A percentile compares a stretch with the other conserved stretches of the same genome.
These are phyloP conservation scores for Agrenia bidenticulata DNA, from an alignment of 2,888 invertebrate genomes.

Conservation along the genomic window DNA sequence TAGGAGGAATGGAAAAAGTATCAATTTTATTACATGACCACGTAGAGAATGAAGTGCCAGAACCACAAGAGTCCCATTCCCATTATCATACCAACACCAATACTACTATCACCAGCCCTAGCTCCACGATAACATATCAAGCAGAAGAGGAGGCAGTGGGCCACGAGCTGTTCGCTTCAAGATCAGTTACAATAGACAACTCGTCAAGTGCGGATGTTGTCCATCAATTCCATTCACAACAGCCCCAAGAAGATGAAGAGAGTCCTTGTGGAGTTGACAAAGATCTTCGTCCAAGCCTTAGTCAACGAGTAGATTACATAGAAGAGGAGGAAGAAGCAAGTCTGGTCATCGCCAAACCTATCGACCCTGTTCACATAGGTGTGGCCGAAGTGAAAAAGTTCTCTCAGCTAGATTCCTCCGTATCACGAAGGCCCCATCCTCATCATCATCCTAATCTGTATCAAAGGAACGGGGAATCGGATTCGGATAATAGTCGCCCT, in stretches of 20 bases:
- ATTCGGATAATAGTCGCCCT: slow-evolving; percentile 13
- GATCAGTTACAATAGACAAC: slow-evolving; percentile 47
- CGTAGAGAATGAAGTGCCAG: slow-evolving; percentile 16
- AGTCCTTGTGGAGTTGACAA: slow-evolving; percentile 9
- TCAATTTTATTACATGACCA: slow-evolving; percentile 31
- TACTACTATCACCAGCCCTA: background rate
- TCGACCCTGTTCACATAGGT: slow-evolving; percentile 41
- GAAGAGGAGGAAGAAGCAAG: background rate
- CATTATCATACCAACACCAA: slow-evolving; percentile 9
- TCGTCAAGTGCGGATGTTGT: slow-evolving; percentile 50
- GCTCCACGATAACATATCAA: slow-evolving; percentile 13
- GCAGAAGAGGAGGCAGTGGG: slow-evolving; percentile 1
- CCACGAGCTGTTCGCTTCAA: slow-evolving; percentile 36
- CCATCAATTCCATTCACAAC: slow-evolving; percentile 24
- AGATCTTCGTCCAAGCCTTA: background rate
- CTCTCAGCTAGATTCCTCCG: slow-evolving; percentile 17
- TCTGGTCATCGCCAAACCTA: slow-evolving; percentile 28
- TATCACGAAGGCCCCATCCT: background rate
- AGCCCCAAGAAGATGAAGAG: background rate
- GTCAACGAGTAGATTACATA: background rate
- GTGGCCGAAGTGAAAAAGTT: slow-evolving; percentile 41
- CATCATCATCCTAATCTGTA: background rate
- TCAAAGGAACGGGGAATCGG: background rate
- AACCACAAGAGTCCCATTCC: background rate
- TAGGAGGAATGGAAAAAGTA: too few species aligned